phyloP scores from a whole-genome alignment of 2,113 vertebrate species.

The Atractosteus spatula region DNA sequence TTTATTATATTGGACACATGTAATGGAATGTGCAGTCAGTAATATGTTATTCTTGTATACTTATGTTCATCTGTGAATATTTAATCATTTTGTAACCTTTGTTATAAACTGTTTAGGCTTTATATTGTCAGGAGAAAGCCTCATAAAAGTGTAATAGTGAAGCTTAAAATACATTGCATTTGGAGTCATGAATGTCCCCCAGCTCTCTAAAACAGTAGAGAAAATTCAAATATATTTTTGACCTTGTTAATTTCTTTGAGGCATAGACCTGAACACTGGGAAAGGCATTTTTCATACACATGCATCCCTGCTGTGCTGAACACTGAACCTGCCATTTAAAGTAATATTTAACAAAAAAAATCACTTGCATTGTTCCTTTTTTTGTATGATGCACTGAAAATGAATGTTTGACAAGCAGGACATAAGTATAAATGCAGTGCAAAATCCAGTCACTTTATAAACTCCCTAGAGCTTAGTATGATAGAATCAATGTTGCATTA shows the following conservation, averaged over 20 bases:
- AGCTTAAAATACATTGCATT: slow-evolving; percentile 56
- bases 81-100: slow-evolving; percentile 65
- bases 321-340: slow-evolving; percentile 59
- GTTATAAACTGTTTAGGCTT: slow-evolving; percentile 63
- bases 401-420: slow-evolving; percentile 68
- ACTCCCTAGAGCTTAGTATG: slow-evolving; percentile 73
- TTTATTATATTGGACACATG: slow-evolving; percentile 31
- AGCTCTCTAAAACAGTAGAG: slow-evolving; percentile 50
- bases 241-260: slow-evolving; percentile 34
- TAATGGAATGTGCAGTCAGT: slow-evolving; percentile 38
- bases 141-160: slow-evolving; percentile 50
- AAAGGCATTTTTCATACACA: slow-evolving; percentile 31
- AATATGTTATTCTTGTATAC: slow-evolving; percentile 38
- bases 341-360: slow-evolving; percentile 39
- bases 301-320: slow-evolving; percentile 64
- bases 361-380: slow-evolving; percentile 49
- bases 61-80: slow-evolving; percentile 64
- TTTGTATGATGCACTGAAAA: slow-evolving; percentile 78
- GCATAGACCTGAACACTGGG: slow-evolving; percentile 26
- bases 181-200: slow-evolving; percentile 55
- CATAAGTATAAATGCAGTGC: slow-evolving; percentile 68
- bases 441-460: slow-evolving; percentile 55
- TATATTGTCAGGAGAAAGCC: slow-evolving; percentile 52
- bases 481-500: slow-evolving; percentile 81
- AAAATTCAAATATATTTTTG: slow-evolving; percentile 56